phyloP scores from a whole-genome alignment of 1,140 invertebrate species.

The Papilio polytes region DNA sequence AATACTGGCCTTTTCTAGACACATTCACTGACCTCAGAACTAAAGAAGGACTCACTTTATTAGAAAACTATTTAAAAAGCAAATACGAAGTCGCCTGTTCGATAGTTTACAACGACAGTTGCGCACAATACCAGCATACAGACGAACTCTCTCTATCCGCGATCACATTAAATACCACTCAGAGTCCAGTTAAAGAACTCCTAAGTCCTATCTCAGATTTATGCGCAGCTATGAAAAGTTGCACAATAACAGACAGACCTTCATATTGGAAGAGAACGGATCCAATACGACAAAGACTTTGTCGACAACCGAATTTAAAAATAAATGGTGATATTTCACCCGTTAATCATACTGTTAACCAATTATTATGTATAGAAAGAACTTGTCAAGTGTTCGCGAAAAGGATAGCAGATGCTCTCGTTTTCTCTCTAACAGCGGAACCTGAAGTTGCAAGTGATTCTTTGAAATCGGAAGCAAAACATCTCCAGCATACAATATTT shows the following conservation, averaged over 20 bases:
- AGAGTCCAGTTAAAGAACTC: conserved; percentile 52
- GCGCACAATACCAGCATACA: conserved; percentile 52
- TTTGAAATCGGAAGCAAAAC: conserved; percentile 86
- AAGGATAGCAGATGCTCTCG: conserved; percentile 83
- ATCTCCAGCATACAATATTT: conserved; percentile 86
- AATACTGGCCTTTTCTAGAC: conserved; percentile 95
- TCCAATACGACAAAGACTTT: conserved; percentile 68
- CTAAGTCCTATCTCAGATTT: conserved; percentile 85
- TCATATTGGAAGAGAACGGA: conserved; percentile 67
- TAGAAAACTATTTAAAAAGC: conserved; percentile 90
- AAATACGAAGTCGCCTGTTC: conserved; percentile 78
- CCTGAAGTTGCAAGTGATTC: conserved; percentile 75
- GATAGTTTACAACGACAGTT: conserved; percentile 70
- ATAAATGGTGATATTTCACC: conserved; percentile 63
- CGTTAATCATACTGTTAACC: conserved; percentile 78
- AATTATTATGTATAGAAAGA: conserved; percentile 86
- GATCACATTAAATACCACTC: conserved; percentile 62
- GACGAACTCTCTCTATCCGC: conserved; percentile 64
- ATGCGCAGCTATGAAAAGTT: conserved; percentile 83
- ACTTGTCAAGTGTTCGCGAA: conserved; percentile 88
- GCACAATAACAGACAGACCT: conserved; percentile 72
- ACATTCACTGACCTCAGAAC: conserved; percentile 90
- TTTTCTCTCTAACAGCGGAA: conserved; percentile 72
- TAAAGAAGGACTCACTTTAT: conserved; percentile 87
- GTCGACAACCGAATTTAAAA: conserved; percentile 63